Base-by-base conservation (phyloP, 2,888 invertebrate species). In the Kuschelorhynchus macadamiae region DNA sequence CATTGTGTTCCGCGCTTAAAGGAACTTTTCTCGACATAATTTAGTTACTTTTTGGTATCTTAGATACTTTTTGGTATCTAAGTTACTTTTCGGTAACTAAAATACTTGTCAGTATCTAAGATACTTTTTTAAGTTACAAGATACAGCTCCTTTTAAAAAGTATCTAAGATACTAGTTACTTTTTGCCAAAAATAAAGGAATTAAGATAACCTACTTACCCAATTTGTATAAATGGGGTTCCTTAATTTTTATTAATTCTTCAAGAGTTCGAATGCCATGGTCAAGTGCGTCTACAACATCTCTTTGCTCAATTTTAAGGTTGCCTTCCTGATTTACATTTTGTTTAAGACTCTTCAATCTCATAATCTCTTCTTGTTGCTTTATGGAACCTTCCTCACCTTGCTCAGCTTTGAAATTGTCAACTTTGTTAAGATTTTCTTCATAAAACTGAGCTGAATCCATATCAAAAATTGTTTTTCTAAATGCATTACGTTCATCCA, bases 281-380 rank as follows among this genome's bases (percentile, higher is more conserved):
- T 89, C 87, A 1, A 89, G 87, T n/a, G 91, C 91, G 78, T 89
- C 88, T 66, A 88, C 81, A n/a, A 91, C 81, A 72, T 89, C 88
- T 62, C 81, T 80, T 50, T 81, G 80, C 32, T 73, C 74, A 0
- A 76, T 72, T 11, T 44, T 59, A 33, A 69, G 49, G 52, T 57
- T 32, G 36, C 39, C 7, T 18, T 44, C 30, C 11, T 30, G 4
- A 7, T 30, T 30, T 30, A 30, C 30, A 7, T 4, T 30, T 30
- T 30, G 5, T 30, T 30, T n/a, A 36, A 33, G 9, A 42, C 39
- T 21, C 52, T 49, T 30, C 9, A 30, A 7, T 30, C 9, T 16
- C 20, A 57, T 8, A 65, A 32, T 17, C 57, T 41, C 14, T 47
- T 20, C 17, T 56, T 56, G 30, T 47, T 46, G n/a, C 46, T 8